A percentile compares a stretch with the other conserved stretches of the same genome.
phyloP scores from a whole-genome alignment of 1,140 invertebrate genomes.

The Latrodectus geometricus region DNA sequence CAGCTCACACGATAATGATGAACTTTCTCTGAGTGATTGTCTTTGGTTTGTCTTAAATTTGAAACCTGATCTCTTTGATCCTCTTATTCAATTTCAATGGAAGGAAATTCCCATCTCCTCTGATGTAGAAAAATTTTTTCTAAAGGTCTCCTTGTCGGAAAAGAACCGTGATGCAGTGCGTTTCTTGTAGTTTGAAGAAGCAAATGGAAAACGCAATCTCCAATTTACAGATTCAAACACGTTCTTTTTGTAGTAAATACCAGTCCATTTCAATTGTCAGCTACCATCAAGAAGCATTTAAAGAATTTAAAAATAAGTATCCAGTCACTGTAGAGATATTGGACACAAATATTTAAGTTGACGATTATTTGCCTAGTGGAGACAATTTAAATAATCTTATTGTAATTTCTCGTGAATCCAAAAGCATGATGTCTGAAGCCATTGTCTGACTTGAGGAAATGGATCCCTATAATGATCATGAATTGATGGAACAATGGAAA shows the following conservation, averaged over 20 bases:
- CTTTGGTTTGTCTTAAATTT: conserved; percentile 13
- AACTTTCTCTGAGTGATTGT: conserved; percentile 60
- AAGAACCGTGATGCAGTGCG: no score
- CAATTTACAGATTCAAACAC: neutral
- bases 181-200: no score
- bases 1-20: conserved; percentile 5
- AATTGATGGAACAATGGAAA: neutral
- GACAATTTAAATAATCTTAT: neutral
- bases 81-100: conserved; percentile 7
- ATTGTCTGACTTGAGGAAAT: conserved; percentile 11
- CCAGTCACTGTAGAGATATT: neutral
- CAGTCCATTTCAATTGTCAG: conserved; percentile 3
- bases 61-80: conserved; percentile 5
- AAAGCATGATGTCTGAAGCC: conserved; percentile 1
- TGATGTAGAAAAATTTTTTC: no score
- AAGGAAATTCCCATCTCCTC: no score
- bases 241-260: conserved; percentile 22
- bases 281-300: conserved; percentile 10
- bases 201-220: neutral
- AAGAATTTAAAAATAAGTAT: conserved; percentile 1
- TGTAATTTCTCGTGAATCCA: neutral
- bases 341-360: conserved; percentile 1
- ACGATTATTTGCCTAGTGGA: neutral
- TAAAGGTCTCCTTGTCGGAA: no score
- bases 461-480: neutral